These are phyloP conservation scores for Zaprionus tsacasi DNA, from an alignment of 1,140 invertebrate species.

Conservation along the genomic window DNA sequence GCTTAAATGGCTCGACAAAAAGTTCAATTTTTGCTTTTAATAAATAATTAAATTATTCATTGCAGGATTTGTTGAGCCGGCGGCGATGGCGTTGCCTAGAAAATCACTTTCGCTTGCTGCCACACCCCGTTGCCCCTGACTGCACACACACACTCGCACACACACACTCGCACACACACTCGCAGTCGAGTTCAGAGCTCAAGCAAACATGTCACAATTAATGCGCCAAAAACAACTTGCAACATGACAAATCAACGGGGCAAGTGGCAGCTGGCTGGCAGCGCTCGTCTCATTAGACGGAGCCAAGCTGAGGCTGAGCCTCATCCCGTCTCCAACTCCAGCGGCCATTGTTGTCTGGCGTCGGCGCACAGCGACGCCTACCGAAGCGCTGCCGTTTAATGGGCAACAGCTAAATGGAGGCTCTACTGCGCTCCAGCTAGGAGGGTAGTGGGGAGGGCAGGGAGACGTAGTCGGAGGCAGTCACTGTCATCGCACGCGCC, in stretches of 20 bases:
- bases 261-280: background rate
- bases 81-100: constrained; percentile 34
- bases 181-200: constrained; percentile 50
- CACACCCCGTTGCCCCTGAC: constrained; percentile 18
- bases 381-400: constrained; percentile 70
- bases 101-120: constrained; percentile 76
- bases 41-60: constrained; percentile 81
- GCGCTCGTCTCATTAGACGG: constrained; percentile 23
- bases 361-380: constrained; percentile 55
- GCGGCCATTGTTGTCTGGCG: constrained; percentile 49
- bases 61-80: constrained; percentile 65
- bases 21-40: constrained; percentile 55
- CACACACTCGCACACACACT: too few relatives aligned
- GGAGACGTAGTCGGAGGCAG: background rate
- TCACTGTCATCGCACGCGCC: constrained; percentile 35
- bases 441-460: background rate
- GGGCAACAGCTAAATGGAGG: constrained; percentile 35
- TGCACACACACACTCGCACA: background rate
- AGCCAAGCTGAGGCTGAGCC: background rate
- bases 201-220: constrained; percentile 67
- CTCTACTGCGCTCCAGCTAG: background rate
- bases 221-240: constrained; percentile 33
- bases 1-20: constrained; percentile 75
- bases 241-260: constrained; percentile 38
- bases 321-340: background rate